phyloP scores from a whole-genome alignment of 1,140 invertebrate genomes.

The Thaumetopoea pityocampa region DNA sequence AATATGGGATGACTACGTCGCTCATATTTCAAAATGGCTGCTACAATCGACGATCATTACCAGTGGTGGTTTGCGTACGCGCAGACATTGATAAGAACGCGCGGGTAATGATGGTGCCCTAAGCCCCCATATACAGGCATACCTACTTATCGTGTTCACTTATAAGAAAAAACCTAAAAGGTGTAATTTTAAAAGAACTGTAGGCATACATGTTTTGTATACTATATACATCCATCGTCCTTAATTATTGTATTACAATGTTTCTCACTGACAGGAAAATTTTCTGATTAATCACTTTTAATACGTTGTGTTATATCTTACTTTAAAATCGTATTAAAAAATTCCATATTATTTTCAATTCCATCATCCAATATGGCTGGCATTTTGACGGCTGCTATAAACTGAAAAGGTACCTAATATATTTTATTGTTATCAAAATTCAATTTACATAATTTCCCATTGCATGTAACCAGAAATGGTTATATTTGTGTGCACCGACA shows the following conservation, averaged over 20 bases:
- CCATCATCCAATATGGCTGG: background rate
- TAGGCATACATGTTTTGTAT: conserved; percentile 1
- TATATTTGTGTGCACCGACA: conserved; percentile 1
- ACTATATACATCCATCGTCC: background rate
- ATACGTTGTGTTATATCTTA: no score
- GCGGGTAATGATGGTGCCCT: conserved; percentile 22
- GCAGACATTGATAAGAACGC: conserved; percentile 22
- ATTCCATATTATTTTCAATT: no score
- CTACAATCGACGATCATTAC: conserved; percentile 44
- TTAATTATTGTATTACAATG: no score
- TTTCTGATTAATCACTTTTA: no score
- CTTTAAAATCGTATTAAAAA: no score
- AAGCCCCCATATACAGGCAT: conserved; percentile 8
- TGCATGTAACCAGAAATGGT: background rate
- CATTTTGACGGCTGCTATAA: background rate
- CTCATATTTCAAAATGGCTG: conserved; percentile 54
- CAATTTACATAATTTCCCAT: conserved; percentile 9
- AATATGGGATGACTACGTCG: conserved; percentile 47
- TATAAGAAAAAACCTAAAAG: conserved; percentile 14
- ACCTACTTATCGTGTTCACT: conserved; percentile 6
- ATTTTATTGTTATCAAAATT: conserved; percentile 1
- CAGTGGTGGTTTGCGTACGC: conserved; percentile 1
- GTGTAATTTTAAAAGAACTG: conserved; percentile 8
- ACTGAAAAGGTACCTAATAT: background rate
- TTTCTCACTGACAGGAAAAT: no score